Evolutionary conservation across 2,888 invertebrate species (phyloP).

Genomic region (Hypolimnas misippus): DNA sequence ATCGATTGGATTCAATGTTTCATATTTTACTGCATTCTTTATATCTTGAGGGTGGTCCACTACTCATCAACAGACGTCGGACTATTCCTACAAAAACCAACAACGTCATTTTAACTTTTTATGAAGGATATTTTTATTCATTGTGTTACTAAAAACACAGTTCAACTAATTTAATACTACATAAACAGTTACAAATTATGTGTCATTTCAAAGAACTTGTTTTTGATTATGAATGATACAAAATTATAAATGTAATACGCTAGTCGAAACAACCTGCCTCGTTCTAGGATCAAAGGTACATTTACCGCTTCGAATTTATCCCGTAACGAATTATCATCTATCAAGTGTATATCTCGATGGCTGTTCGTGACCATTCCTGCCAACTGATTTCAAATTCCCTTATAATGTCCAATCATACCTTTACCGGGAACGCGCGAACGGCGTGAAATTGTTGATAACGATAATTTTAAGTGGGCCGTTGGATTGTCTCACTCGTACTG

Average conservation of each 20-base stretch:
- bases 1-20: too few relatives aligned
- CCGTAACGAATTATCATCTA: constrained; percentile 23
- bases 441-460: constrained; percentile 36
- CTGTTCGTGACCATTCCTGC: constrained; percentile 30
- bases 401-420: constrained; percentile 33
- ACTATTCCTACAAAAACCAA: too few relatives aligned
- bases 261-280: background rate
- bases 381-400: constrained; percentile 31
- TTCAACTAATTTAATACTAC: background rate
- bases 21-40: too few relatives aligned
- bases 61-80: too few relatives aligned
- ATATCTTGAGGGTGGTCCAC: too few relatives aligned
- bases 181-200: background rate
- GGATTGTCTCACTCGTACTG: background rate
- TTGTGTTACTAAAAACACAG: too few relatives aligned
- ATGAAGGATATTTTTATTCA: too few relatives aligned
- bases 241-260: background rate
- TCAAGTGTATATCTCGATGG: constrained; percentile 24
- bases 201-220: background rate
- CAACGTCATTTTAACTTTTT: too few relatives aligned
- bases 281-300: constrained; percentile 15
- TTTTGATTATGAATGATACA: background rate
- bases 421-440: constrained; percentile 26
- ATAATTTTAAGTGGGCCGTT: constrained; percentile 30
- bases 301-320: constrained; percentile 11